Conservation (phyloP, 2,888 invertebrate species). For the Hypsopygia costalis region DNA sequence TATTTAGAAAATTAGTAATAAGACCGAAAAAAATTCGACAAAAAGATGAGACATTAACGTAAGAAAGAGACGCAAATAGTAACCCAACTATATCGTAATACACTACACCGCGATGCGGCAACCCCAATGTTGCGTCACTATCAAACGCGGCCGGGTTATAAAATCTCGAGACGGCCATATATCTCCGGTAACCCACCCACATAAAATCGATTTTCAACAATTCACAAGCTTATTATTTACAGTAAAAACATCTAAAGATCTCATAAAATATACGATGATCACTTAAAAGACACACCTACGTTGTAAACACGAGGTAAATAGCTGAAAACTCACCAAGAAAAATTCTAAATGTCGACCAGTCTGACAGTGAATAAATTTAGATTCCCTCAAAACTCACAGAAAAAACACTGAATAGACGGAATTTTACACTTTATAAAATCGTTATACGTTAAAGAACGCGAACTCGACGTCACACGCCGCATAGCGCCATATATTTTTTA, state of each 20-base stretch:
- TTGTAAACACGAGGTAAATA: slow-evolving; percentile 31
- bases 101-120: slow-evolving; percentile 40
- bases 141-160: slow-evolving; percentile 58
- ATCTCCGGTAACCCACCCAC: slow-evolving; percentile 68
- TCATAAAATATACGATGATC: slow-evolving; percentile 25
- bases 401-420: slow-evolving; percentile 57
- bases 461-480: slow-evolving; percentile 37
- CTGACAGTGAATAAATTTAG: slow-evolving; percentile 73
- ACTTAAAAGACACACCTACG: slow-evolving; percentile 25
- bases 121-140: slow-evolving; percentile 57
- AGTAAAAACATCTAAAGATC: slow-evolving; percentile 31
- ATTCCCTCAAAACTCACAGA: slow-evolving; percentile 66
- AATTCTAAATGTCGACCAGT: slow-evolving; percentile 55
- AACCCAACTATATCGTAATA: slow-evolving; percentile 46
- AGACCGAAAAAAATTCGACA: slow-evolving; percentile 6
- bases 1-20: slow-evolving; percentile 41
- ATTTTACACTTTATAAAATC: slow-evolving; percentile 45
- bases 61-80: slow-evolving; percentile 46
- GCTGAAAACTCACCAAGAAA: slow-evolving; percentile 64
- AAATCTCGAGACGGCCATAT: slow-evolving; percentile 43
- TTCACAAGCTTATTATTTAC: slow-evolving; percentile 34
- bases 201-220: slow-evolving; percentile 75
- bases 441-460: slow-evolving; percentile 42
- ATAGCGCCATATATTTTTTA: slow-evolving; percentile 63
- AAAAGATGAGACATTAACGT: slow-evolving; percentile 29